Evolutionary conservation across 1,140 invertebrate species (phyloP).

Genomic region (Penaeus chinensis): DNA sequence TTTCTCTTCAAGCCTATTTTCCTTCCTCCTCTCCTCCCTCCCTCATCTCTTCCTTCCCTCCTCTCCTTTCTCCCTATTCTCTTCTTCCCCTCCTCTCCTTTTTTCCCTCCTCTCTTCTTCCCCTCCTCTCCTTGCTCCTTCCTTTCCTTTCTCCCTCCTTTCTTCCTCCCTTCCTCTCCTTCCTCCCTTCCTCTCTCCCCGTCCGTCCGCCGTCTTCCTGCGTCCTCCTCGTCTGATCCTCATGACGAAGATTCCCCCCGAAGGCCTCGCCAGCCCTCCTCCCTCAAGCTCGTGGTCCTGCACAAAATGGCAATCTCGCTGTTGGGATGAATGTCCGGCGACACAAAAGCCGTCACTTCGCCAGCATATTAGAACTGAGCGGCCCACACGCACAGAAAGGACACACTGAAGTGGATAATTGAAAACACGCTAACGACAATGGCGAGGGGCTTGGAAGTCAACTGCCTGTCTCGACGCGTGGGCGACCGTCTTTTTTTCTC

Average conservation of each 20-base stretch:
- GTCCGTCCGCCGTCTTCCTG: not conserved
- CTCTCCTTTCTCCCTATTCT: not conserved
- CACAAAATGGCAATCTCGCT: slow-evolving; percentile 54
- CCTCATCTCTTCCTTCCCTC: not conserved
- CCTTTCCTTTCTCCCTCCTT: not conserved
- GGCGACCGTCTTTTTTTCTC: not conserved
- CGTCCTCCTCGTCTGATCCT: not conserved
- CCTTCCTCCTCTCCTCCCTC: not conserved
- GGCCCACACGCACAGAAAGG: slow-evolving; percentile 59
- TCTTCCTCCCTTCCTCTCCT: not conserved
- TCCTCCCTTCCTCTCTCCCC: not conserved
- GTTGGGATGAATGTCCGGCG: slow-evolving; percentile 53
- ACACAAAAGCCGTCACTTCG: slow-evolving; percentile 51
- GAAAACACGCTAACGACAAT: slow-evolving; percentile 58
- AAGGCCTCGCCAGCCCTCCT: slow-evolving; percentile 1
- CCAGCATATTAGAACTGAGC: slow-evolving; percentile 55
- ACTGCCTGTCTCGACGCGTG: not conserved
- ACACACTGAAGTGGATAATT: slow-evolving; percentile 62
- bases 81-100: not conserved
- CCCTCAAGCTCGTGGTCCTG: slow-evolving; percentile 23
- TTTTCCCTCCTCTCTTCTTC: not conserved
- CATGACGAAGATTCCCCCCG: slow-evolving; percentile 11
- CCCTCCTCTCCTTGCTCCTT: not conserved
- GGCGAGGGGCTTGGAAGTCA: slow-evolving; percentile 32
- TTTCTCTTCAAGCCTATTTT: not conserved